These are phyloP conservation scores for Rugalucina vietnamica DNA, from an alignment of 2,888 invertebrate genomes.

Conservation along the genomic window DNA sequence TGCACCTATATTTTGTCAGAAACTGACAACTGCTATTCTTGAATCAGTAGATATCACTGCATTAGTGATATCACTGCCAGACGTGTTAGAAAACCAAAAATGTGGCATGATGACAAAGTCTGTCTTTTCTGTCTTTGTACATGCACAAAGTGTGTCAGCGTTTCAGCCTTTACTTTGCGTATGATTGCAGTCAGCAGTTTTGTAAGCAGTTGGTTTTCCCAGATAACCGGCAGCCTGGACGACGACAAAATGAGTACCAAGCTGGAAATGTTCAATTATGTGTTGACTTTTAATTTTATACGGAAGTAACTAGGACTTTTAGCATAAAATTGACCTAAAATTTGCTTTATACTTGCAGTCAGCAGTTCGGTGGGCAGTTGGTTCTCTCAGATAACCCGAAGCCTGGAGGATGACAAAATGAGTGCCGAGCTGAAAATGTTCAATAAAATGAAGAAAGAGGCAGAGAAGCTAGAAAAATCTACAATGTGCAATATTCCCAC, in stretches of 20 bases:
- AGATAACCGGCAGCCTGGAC: constrained; percentile 63
- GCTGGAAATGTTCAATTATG: constrained; percentile 75
- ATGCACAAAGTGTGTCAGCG: too few species aligned
- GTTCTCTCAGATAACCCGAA: constrained; percentile 61
- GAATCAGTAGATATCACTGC: too few species aligned
- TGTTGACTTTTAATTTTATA: too few species aligned
- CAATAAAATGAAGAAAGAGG: constrained; percentile 73
- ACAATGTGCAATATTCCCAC: constrained; percentile 30
- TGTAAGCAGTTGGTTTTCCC: constrained; percentile 65
- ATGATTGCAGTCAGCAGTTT: constrained; percentile 49
- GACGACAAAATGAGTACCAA: constrained; percentile 74
- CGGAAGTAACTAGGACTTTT: too few species aligned
- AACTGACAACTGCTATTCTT: too few species aligned
- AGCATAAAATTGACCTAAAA: too few species aligned
- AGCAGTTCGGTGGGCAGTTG: constrained; percentile 63
- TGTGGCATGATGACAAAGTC: too few species aligned
- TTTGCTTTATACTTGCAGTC: constrained; percentile 44
- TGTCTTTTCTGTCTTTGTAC: too few species aligned
- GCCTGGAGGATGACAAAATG: constrained; percentile 69
- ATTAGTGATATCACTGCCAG: too few species aligned
- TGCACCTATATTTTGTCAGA: too few species aligned
- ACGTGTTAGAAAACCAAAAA: too few species aligned
- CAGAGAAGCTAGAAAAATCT: constrained; percentile 61
- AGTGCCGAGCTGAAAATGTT: constrained; percentile 76
- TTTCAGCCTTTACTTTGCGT: too few species aligned